Evolutionary conservation across 1,140 invertebrate species (phyloP).

Genomic region (Bombus sibiricus): DNA sequence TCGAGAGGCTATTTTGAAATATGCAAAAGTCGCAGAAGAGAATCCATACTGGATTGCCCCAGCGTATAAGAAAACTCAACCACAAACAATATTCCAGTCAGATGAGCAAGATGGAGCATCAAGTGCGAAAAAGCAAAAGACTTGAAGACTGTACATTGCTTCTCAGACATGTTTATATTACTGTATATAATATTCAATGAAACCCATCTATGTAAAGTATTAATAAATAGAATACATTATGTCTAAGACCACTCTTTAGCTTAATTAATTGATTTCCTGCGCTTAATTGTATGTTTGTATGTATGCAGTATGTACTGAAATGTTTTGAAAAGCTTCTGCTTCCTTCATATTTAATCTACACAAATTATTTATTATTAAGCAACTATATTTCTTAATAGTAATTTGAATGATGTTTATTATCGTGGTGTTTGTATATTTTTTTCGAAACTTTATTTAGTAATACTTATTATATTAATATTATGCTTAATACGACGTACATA

Average conservation of each 20-base stretch:
- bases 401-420: not conserved
- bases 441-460: slow-evolving; percentile 32
- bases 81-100: slow-evolving; percentile 88
- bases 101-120: slow-evolving; percentile 85
- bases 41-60: slow-evolving; percentile 98
- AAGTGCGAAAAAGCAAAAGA: slow-evolving; percentile 83
- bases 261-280: too few species aligned
- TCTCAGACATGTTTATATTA: slow-evolving; percentile 4
- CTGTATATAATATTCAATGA: not conserved
- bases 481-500: slow-evolving; percentile 3
- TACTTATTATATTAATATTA: too few species aligned
- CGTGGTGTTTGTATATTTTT: not conserved
- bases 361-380: not conserved
- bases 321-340: not conserved
- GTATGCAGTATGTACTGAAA: not conserved
- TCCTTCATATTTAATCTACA: not conserved
- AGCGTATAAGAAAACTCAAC: slow-evolving; percentile 94
- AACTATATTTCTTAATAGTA: not conserved
- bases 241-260: not conserved
- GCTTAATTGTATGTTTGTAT: not conserved
- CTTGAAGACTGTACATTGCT: slow-evolving; percentile 52
- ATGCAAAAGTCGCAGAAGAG: slow-evolving; percentile 97
- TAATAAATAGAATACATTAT: not conserved
- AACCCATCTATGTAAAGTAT: not conserved
- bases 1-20: slow-evolving; percentile 97